Base-by-base conservation (phyloP, 2,113 vertebrate species). In the Ceyx melanurus region DNA sequence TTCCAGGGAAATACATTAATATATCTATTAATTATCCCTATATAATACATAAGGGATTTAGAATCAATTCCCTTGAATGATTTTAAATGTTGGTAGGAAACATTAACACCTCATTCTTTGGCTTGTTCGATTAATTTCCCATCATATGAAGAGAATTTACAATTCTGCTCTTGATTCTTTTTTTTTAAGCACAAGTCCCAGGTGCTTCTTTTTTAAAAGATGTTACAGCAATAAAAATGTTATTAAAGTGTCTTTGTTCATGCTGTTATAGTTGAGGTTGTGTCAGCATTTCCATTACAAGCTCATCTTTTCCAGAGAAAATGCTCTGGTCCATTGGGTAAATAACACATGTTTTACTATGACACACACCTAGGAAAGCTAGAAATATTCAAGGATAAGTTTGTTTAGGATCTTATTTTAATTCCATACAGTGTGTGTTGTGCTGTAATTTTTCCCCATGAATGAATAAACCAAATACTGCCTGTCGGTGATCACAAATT, bases 231-330 rank as follows among this genome's bases (percentile, higher is more conserved):
- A 97, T 92, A 96, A 88, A 97, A 90, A 95, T 85, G 94, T 95
- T 97, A 96, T 96, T 96, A 96, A 96, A 84, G 89, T 96, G 81
- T 84, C 89, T 93, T 94, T 35, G n/a, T 94, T 97, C 90, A 90
- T 82, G 92, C 93, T 94, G 71, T 93, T 93, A 90, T 48, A 84
- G 95, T 86, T 89, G 84, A 95, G 68, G 91, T 93, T 93, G 85
- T 93, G 94, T 94, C 93, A 95, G 90, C 89, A 94, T 92, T 97
- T 96, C 79, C 89, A 93, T 94, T 96, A 95, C 82, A 96, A 95
- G 80, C 93, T 95, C 88, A 91, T 96, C 85, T 95, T 92, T 95
- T 94, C 61, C 79, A 86, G 92, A 86, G 68, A 82, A 93, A 96
- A 94, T 91, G 86, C 77, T 96, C 65, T 91, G 65, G 92, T 96